Evolutionary conservation across 2,113 vertebrate genomes (phyloP).

Genomic region (Paralichthys olivaceus): DNA sequence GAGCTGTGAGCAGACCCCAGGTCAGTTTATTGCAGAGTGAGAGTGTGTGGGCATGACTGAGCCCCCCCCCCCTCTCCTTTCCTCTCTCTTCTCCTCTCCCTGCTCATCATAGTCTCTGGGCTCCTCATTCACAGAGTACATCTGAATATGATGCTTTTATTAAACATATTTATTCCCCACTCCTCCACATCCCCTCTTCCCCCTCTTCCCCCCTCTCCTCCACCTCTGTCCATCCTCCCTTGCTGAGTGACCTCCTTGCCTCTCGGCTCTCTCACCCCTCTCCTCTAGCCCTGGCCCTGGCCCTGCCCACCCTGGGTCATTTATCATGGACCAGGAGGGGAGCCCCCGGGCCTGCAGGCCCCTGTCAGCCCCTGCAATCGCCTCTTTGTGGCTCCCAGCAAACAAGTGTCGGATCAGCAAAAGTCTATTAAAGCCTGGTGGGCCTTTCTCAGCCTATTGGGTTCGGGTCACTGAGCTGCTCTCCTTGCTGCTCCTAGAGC

Average conservation of each 20-base stretch:
- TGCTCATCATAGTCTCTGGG: constrained; percentile 10
- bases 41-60: constrained; percentile 59
- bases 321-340: constrained; percentile 97
- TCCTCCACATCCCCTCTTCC: not conserved
- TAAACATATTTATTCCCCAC: constrained; percentile 40
- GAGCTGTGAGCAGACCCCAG: constrained; percentile 9
- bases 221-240: constrained; percentile 44
- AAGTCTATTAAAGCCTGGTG: constrained; percentile 99
- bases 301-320: constrained; percentile 88
- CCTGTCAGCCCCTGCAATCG: constrained; percentile 93
- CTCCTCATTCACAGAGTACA: constrained; percentile 15
- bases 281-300: constrained; percentile 64
- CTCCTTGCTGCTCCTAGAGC: constrained; percentile 92
- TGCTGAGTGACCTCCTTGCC: constrained; percentile 49
- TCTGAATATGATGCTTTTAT: constrained; percentile 28
- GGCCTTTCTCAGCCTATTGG: constrained; percentile 99
- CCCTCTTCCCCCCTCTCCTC: constrained; percentile 36
- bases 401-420: constrained; percentile 99
- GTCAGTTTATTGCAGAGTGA: constrained; percentile 39
- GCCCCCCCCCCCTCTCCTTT: not conserved
- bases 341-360: constrained; percentile 90
- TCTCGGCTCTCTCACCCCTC: constrained; percentile 55
- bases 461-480: constrained; percentile 98
- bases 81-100: not conserved
- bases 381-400: constrained; percentile 98